Conservation (phyloP, 2,888 invertebrate species). For the Criorhina ranunculi region DNA sequence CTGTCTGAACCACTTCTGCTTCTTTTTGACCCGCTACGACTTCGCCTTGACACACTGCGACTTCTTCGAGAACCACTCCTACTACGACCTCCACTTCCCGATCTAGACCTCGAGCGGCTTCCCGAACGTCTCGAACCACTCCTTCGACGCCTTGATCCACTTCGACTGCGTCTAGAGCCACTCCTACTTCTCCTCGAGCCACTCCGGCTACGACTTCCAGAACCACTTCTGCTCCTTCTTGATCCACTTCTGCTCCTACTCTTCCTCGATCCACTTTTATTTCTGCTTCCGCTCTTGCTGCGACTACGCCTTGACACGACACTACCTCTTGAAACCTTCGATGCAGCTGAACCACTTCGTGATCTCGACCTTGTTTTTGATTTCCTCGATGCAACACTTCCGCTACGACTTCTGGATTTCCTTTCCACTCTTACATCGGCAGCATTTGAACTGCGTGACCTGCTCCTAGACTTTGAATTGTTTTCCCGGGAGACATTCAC, state of each 20-base stretch:
- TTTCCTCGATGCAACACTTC: slow-evolving; percentile 56
- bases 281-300: slow-evolving; percentile 73
- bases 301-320: slow-evolving; percentile 65
- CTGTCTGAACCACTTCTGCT: slow-evolving; percentile 80
- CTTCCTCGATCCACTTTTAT: slow-evolving; percentile 59
- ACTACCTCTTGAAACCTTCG: slow-evolving; percentile 48
- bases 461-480: slow-evolving; percentile 76
- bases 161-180: slow-evolving; percentile 63
- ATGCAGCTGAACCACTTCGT: slow-evolving; percentile 57
- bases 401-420: slow-evolving; percentile 76
- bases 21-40: slow-evolving; percentile 76
- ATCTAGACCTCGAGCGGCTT: slow-evolving; percentile 77
- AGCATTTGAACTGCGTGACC: slow-evolving; percentile 67
- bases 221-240: slow-evolving; percentile 79
- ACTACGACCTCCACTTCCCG: slow-evolving; percentile 80
- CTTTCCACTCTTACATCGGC: slow-evolving; percentile 30
- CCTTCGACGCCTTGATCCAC: slow-evolving; percentile 55
- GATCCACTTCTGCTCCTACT: slow-evolving; percentile 79
- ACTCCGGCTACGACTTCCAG: slow-evolving; percentile 77
- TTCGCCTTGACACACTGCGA: slow-evolving; percentile 79
- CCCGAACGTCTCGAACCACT: slow-evolving; percentile 77
- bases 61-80: slow-evolving; percentile 78
- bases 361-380: slow-evolving; percentile 68
- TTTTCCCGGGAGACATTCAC: slow-evolving; percentile 33
- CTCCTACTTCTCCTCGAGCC: slow-evolving; percentile 68